Evolutionary conservation across 2,797 vertebrate species (phyloP).

Genomic region (Pogoniulus pusillus): DNA sequence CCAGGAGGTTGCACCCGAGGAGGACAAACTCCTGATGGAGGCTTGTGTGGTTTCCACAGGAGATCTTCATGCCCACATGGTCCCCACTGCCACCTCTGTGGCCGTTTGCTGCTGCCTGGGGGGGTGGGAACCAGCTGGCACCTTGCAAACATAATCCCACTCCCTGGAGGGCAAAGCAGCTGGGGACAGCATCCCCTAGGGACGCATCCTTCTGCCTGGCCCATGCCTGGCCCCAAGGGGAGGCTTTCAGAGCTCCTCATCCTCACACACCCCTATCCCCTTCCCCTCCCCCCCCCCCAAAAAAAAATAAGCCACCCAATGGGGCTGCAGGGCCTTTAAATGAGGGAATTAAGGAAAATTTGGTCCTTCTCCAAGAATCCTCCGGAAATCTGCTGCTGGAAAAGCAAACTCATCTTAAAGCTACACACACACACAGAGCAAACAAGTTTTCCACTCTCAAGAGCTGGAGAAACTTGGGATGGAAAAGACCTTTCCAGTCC

Average conservation of each 20-base stretch:
- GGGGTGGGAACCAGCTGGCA: accelerated
- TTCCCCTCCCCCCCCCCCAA: accelerated
- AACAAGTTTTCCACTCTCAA: background rate
- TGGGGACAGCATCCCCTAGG: accelerated
- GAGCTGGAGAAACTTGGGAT: background rate
- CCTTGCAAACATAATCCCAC: accelerated
- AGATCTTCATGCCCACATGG: accelerated
- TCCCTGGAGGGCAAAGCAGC: background rate
- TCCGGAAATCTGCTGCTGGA: conserved; percentile 67
- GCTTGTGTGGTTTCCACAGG: accelerated
- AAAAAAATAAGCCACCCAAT: background rate
- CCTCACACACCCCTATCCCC: no score
- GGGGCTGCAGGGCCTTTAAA: background rate
- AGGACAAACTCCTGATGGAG: accelerated
- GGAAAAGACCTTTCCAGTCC: background rate
- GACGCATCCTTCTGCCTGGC: background rate
- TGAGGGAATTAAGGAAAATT: conserved; percentile 49
- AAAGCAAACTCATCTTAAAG: conserved; percentile 69
- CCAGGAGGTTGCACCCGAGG: no score
- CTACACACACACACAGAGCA: accelerated
- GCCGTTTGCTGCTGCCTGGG: background rate
- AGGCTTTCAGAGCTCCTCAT: background rate
- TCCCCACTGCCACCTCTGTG: accelerated
- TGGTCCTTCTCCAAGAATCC: conserved; percentile 64
- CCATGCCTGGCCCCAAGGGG: background rate